Percentiles rank a stretch among this genome's conserved stretches.
Evolutionary conservation across 2,888 invertebrate species (phyloP).

Genomic region (Leptopterna dolabrata): DNA sequence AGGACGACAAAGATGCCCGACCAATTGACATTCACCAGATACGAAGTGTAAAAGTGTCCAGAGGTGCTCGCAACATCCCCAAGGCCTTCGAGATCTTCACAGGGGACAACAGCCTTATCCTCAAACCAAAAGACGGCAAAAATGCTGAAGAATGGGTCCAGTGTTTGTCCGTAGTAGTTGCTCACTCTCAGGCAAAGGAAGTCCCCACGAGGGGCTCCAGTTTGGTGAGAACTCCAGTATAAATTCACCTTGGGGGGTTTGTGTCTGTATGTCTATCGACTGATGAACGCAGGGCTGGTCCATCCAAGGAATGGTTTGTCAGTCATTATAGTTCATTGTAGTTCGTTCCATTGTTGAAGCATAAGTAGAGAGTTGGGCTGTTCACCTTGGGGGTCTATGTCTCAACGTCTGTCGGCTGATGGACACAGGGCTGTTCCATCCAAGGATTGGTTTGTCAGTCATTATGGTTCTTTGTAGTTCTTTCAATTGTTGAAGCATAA

Average conservation of each 20-base stretch:
- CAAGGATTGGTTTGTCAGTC: no score
- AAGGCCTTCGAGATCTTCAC: constrained; percentile 98
- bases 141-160: constrained; percentile 97
- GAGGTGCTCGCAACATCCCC: constrained; percentile 91
- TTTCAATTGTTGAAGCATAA: no score
- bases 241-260: neutral
- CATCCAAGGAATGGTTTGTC: no score
- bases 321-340: no score
- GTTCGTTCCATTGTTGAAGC: no score
- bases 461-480: no score
- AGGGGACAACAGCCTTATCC: constrained; percentile 88
- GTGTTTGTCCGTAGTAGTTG: constrained; percentile 92
- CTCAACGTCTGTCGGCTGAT: neutral
- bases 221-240: constrained; percentile 63
- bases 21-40: constrained; percentile 92
- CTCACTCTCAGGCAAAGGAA: constrained; percentile 78
- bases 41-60: constrained; percentile 91
- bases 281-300: no score
- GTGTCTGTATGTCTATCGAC: neutral
- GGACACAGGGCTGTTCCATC: no score
- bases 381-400: neutral
- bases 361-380: no score
- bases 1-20: constrained; percentile 73
- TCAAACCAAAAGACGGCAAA: constrained; percentile 94
- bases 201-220: constrained; percentile 64